Base-by-base conservation (phyloP, 2,888 invertebrate genomes). In the Helleia helle region DNA sequence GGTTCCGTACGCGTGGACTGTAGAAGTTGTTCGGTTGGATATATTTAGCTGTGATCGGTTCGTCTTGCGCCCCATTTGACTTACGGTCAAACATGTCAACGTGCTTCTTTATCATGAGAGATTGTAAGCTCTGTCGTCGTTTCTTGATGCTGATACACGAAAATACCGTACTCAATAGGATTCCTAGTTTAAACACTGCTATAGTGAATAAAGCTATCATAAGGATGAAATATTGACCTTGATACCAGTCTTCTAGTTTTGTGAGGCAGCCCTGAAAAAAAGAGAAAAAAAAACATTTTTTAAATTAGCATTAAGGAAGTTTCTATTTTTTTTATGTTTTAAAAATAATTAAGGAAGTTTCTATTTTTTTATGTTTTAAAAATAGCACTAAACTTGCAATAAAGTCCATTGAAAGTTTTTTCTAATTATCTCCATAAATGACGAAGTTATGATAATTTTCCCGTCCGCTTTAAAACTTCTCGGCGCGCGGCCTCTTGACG, bases 171-270 rank as follows among this genome's bases (percentile, higher is more conserved):
- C 89, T 89, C 3, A 93, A 71, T 4, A 93, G 76, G 0, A 92
- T 90, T 37, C 87, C 87, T 42, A 93, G 88, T 67, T 93, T 93
- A 34, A 93, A 87, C n/a, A 93, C 64, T 1, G 92, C 90, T 12
- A 91, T 75, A 1, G 89, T 74, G 40, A 93, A 79, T 12, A 91
- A 87, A 12, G 88, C 87, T 3, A 87, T 83, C 56, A 93, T 81
- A 51, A 93, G 87, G 25, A 91, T 74, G 15, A 90, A 65, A 54
- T 92, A 92, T 52, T 93, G 93, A 44, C 91, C 87, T 42, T 91
- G 88, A 59, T 92, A 92, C 93, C 93, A 93, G 44, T 88, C 87
- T 65, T 93, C 91, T 41, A 94, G 70, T 62, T 87, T 87, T 18
- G 81, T 86, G 30, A 90, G 71, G 51, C 93, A 94, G 13, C 93